A percentile compares a stretch with the other conserved stretches of the same genome.
Evolutionary conservation across 2,113 vertebrate genomes (phyloP).

Genomic region (Genyomyrus donnyi): DNA sequence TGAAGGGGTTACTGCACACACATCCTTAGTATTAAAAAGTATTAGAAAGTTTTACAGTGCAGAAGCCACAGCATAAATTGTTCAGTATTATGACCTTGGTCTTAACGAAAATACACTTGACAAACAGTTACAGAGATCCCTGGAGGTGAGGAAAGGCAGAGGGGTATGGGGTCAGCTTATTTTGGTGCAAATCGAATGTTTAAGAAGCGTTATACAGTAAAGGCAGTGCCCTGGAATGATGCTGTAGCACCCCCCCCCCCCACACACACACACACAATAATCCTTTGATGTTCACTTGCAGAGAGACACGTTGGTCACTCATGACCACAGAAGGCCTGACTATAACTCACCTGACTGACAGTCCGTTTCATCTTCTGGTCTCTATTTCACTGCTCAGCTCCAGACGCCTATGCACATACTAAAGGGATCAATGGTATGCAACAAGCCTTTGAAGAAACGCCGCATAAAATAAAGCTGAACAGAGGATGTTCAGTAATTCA

Average conservation of each 20-base stretch:
- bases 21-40: background rate
- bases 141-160: background rate
- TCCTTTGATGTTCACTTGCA: background rate
- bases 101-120: background rate
- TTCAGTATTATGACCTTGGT: background rate
- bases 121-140: background rate
- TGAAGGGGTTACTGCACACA: too few relatives aligned
- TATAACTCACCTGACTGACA: background rate
- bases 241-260: background rate
- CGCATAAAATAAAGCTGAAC: background rate
- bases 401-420: background rate
- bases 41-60: background rate
- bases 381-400: background rate
- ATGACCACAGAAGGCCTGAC: background rate
- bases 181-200: background rate
- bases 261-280: background rate
- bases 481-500: background rate
- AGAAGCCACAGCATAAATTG: background rate
- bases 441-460: background rate
- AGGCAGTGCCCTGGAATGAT: too few relatives aligned
- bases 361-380: background rate
- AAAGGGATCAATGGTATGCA: background rate
- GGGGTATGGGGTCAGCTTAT: background rate
- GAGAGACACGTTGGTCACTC: background rate
- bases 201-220: background rate